phyloP scores from a whole-genome alignment of 2,113 vertebrate species.

The Labeo catla region DNA sequence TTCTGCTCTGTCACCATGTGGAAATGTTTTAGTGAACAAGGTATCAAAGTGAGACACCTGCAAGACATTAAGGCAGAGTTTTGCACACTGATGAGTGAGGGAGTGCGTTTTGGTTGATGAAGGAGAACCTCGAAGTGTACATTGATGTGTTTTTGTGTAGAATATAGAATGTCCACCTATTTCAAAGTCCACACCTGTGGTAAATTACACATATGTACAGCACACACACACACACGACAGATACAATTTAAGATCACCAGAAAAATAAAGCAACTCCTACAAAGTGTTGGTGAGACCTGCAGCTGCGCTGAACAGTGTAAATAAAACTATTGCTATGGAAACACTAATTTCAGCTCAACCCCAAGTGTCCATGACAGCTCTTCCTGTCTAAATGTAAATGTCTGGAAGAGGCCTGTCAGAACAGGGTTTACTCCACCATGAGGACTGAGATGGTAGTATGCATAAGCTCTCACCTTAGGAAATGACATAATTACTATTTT shows the following conservation, averaged over 20 bases:
- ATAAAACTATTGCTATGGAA: conserved; percentile 16
- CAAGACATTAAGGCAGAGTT: conserved; percentile 76
- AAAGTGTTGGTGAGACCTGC: background rate
- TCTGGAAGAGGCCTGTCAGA: conserved; percentile 28
- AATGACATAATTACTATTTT: conserved; percentile 43
- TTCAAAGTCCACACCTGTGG: conserved; percentile 29
- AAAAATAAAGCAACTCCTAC: conserved; percentile 20
- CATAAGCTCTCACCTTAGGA: conserved; percentile 48
- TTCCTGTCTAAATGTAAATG: conserved; percentile 22
- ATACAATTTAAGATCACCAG: conserved; percentile 7
- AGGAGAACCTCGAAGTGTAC: background rate
- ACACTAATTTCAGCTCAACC: background rate
- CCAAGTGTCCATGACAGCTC: background rate
- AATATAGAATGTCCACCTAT: background rate
- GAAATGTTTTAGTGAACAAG: conserved; percentile 79
- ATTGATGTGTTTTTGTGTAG: conserved; percentile 5
- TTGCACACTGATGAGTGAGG: background rate
- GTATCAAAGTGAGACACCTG: conserved; percentile 73
- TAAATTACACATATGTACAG: conserved; percentile 34
- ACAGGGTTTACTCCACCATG: background rate
- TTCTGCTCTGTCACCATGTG: conserved; percentile 75
- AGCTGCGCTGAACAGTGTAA: conserved; percentile 23
- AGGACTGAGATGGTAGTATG: conserved; percentile 32
- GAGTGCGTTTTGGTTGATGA: background rate
- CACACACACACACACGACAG: conserved; percentile 27